A percentile compares a stretch with the other conserved stretches of the same genome.
These are phyloP conservation scores for Acronicta psi DNA, from an alignment of 2,888 invertebrate genomes.

Conservation along the genomic window DNA sequence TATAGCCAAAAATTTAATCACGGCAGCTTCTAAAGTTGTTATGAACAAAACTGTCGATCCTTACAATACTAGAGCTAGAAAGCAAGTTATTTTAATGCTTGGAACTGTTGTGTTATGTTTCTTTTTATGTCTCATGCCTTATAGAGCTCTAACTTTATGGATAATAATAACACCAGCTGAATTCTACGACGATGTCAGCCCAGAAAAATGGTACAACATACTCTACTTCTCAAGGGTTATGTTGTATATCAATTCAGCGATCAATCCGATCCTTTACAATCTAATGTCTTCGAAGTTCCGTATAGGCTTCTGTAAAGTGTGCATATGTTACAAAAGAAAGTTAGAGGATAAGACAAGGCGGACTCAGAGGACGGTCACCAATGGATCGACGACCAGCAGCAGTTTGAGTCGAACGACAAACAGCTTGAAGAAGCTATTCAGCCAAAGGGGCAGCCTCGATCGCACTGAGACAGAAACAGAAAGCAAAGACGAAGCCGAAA, in stretches of 20 bases:
- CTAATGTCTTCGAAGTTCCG: slow-evolving; percentile 97
- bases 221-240: slow-evolving; percentile 95
- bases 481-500: slow-evolving; percentile 68
- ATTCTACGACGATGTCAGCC: slow-evolving; percentile 91
- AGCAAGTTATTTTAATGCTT: slow-evolving; percentile 96
- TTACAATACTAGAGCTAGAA: slow-evolving; percentile 92
- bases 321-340: slow-evolving; percentile 87
- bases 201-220: slow-evolving; percentile 94
- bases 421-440: slow-evolving; percentile 86
- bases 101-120: slow-evolving; percentile 96
- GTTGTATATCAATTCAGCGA: slow-evolving; percentile 96
- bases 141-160: slow-evolving; percentile 95
- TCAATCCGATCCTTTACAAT: slow-evolving; percentile 97
- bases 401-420: slow-evolving; percentile 90
- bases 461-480: slow-evolving; percentile 76
- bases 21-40: slow-evolving; percentile 91
- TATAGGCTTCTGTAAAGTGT: slow-evolving; percentile 92
- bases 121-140: slow-evolving; percentile 96
- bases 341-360: slow-evolving; percentile 79
- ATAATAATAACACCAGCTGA: slow-evolving; percentile 93
- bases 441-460: slow-evolving; percentile 82
- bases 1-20: slow-evolving; percentile 95
- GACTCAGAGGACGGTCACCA: slow-evolving; percentile 87
- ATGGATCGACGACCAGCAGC: slow-evolving; percentile 90
- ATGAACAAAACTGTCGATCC: slow-evolving; percentile 93